phyloP scores from a whole-genome alignment of 2,113 vertebrate species.

The Proteles cristata region DNA sequence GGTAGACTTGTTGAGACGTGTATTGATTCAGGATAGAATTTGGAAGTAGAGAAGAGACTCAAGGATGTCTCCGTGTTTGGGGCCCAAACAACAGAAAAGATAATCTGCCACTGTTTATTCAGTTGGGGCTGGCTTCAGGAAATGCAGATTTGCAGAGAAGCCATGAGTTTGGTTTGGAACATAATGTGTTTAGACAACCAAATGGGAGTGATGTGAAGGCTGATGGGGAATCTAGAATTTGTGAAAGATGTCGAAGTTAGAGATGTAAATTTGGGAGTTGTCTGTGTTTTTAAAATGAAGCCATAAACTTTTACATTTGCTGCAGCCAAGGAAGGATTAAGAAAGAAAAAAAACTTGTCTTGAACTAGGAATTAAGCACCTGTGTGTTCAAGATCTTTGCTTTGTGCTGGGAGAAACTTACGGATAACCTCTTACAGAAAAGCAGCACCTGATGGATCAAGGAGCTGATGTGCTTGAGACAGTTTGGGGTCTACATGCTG shows the following conservation, averaged over 20 bases:
- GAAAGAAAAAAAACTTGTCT: background rate
- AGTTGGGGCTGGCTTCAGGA: background rate
- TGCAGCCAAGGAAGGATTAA: slow-evolving; percentile 32
- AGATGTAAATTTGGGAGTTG: background rate
- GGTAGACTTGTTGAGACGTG: background rate
- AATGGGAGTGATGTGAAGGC: background rate
- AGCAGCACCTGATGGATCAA: background rate
- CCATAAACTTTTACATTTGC: background rate
- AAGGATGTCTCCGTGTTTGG: background rate
- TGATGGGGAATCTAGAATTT: background rate
- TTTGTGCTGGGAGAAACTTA: background rate
- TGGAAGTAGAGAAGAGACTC: background rate
- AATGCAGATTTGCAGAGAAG: background rate
- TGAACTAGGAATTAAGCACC: background rate
- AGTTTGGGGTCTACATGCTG: background rate
- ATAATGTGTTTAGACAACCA: background rate
- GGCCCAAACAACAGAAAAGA: background rate
- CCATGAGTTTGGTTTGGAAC: background rate
- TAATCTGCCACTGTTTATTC: background rate
- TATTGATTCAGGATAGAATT: background rate
- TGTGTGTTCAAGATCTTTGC: background rate
- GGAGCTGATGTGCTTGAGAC: background rate
- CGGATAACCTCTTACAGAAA: background rate
- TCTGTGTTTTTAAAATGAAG: slow-evolving; percentile 22
- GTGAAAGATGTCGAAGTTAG: background rate